Evolutionary conservation across 2,888 invertebrate genomes (phyloP), one percentile per base, ranked within the genome.

Genomic region (Morpho deidamia): DNA sequence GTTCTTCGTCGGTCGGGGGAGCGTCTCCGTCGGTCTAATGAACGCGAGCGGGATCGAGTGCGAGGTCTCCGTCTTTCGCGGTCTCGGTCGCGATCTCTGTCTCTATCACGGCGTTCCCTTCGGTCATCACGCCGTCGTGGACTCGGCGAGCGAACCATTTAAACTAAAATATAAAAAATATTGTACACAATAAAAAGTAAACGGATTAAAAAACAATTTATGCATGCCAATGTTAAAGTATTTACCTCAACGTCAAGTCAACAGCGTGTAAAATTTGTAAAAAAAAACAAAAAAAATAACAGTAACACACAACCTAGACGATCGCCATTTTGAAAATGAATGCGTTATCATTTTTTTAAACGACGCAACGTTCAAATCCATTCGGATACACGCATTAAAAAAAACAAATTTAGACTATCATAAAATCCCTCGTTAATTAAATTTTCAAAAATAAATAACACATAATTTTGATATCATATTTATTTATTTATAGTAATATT

Each of bases 111-210:
- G 8, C 78, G 74, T 44, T 81, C 75, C 60, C 82, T 53, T 41
- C 65, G 71, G 41, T 85, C 84, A 43, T 86, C 86, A 65, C 87
- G 84, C 68, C 88, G 84, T 65, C 84, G 78, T 59, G 90, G 90
- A 70, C 90, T 90, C 55, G 89, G 90, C 70, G 90, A 86, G 60
- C 89, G 82, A 65, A 86, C 90, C 90, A 88, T 90, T 67, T 71
- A 74, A 71, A 71, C 74, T 68, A 53, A 39, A 58, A 49, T 42
- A 40, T 44, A 47, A 53, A 47, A 38, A 61, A 63, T 60, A 51
- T 57, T 44, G 38, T 53, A 34, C 51, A 34, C 34, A 38, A 55
- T 44, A 11, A 54, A 55, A 44, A 55, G 48, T 51, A 37, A 1
- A 8, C 23, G 23, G 23, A 23, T 23, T 23, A 44, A 35, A 32